Evolutionary conservation across 2,888 invertebrate species (phyloP).

Genomic region (Polydrusus pterygomalis): DNA sequence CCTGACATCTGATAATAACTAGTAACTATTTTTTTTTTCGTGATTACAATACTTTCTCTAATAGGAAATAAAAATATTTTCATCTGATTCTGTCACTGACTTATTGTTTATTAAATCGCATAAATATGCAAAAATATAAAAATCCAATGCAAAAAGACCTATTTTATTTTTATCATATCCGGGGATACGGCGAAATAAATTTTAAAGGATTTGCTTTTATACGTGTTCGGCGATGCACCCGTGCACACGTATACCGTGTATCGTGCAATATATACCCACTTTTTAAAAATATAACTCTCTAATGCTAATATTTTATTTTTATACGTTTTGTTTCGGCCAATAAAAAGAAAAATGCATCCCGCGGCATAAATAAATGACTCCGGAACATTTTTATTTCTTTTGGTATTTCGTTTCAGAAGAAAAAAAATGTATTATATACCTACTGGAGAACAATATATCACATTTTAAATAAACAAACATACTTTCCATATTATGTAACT

Average conservation of each 20-base stretch:
- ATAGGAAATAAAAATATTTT: conserved; percentile 2
- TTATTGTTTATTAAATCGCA: conserved; percentile 54
- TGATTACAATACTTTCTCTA: too few species aligned
- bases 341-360: conserved; percentile 50
- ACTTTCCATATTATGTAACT: too few species aligned
- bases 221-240: conserved; percentile 55
- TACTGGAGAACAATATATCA: too few species aligned
- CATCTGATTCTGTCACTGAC: conserved; percentile 36
- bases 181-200: conserved; percentile 56
- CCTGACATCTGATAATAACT: too few species aligned
- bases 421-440: too few species aligned
- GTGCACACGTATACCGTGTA: conserved; percentile 47
- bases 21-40: too few species aligned
- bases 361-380: conserved; percentile 45
- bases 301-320: conserved; percentile 58
- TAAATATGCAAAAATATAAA: conserved; percentile 56
- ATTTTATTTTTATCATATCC: conserved; percentile 57
- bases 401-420: conserved; percentile 1
- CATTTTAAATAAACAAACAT: too few species aligned
- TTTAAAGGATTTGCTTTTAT: conserved; percentile 57
- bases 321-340: conserved; percentile 55
- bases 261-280: too few species aligned
- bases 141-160: conserved; percentile 56
- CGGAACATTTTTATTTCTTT: conserved; percentile 27
- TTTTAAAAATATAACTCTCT: conserved; percentile 56